phyloP scores from a whole-genome alignment of 2,888 invertebrate species.

The Perdita meconis region DNA sequence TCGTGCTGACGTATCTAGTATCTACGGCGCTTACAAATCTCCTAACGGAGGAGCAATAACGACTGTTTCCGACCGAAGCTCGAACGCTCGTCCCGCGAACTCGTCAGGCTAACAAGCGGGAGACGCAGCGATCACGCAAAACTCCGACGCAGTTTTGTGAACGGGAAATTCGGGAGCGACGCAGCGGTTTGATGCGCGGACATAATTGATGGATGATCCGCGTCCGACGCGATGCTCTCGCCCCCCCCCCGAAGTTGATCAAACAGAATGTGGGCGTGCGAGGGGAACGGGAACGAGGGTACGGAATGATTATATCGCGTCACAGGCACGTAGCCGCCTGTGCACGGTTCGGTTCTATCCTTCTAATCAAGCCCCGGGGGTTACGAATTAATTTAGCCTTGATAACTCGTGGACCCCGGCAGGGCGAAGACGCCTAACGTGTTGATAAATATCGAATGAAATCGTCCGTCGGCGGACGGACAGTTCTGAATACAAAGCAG shows the following conservation, averaged over 20 bases:
- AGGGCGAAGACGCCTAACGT: constrained; percentile 30
- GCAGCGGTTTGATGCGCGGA: constrained; percentile 51
- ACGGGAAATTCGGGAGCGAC: constrained; percentile 16
- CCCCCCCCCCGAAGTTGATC: constrained; percentile 48
- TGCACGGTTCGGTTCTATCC: constrained; percentile 62
- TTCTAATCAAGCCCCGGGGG: constrained; percentile 75
- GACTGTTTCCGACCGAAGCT: no score
- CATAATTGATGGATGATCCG: constrained; percentile 62
- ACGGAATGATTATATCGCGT: constrained; percentile 60
- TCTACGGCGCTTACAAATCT: no score
- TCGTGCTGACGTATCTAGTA: no score
- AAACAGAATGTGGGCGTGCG: constrained; percentile 30
- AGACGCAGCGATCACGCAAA: no score
- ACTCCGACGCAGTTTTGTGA: constrained; percentile 26
- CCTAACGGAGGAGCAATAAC: no score
- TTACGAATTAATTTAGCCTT: constrained; percentile 75
- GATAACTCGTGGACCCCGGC: constrained; percentile 59
- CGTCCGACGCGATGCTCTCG: constrained; percentile 47
- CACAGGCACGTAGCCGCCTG: constrained; percentile 58
- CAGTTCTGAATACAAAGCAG: constrained; percentile 19
- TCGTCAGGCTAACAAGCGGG: no score
- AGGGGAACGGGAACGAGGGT: constrained; percentile 39
- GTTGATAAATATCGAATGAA: constrained; percentile 54
- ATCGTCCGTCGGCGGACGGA: constrained; percentile 23
- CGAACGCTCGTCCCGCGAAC: no score